Percentiles rank a stretch among this genome's conserved stretches.
phyloP scores from a whole-genome alignment of 2,888 invertebrate genomes.

The Drosophila dives region DNA sequence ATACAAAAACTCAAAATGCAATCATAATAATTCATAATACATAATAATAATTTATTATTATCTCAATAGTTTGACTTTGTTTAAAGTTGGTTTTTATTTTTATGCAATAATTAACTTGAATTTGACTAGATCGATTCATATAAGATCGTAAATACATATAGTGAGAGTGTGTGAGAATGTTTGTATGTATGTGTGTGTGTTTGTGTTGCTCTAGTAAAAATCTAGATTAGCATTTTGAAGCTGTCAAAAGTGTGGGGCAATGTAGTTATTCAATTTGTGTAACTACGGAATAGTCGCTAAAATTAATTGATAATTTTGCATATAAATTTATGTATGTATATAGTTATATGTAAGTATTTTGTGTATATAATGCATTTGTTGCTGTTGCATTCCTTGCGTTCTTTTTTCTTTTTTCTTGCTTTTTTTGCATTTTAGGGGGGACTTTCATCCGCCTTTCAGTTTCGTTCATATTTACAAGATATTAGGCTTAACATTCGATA shows the following conservation, averaged over 20 bases:
- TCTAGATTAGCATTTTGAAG: constrained; percentile 73
- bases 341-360: constrained; percentile 36
- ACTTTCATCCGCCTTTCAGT: constrained; percentile 84
- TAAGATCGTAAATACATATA: constrained; percentile 75
- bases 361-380: constrained; percentile 47
- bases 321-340: constrained; percentile 62
- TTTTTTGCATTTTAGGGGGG: constrained; percentile 64
- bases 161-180: constrained; percentile 37
- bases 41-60: constrained; percentile 70
- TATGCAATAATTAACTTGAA: constrained; percentile 83
- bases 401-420: neutral
- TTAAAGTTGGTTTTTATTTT: constrained; percentile 47
- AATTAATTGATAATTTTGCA: constrained; percentile 72
- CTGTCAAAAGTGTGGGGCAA: constrained; percentile 57
- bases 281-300: constrained; percentile 67
- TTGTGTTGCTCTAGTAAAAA: constrained; percentile 64
- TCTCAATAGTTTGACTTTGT: constrained; percentile 74
- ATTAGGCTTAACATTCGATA: constrained; percentile 45
- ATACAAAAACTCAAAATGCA: constrained; percentile 76
- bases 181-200: constrained; percentile 19
- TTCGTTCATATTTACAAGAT: constrained; percentile 56
- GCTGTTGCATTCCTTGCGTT: constrained; percentile 26
- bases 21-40: constrained; percentile 66
- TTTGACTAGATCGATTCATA: constrained; percentile 84
- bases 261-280: constrained; percentile 41